Base-by-base conservation (phyloP, 2,113 vertebrate genomes). In the Pelobates fuscus region DNA sequence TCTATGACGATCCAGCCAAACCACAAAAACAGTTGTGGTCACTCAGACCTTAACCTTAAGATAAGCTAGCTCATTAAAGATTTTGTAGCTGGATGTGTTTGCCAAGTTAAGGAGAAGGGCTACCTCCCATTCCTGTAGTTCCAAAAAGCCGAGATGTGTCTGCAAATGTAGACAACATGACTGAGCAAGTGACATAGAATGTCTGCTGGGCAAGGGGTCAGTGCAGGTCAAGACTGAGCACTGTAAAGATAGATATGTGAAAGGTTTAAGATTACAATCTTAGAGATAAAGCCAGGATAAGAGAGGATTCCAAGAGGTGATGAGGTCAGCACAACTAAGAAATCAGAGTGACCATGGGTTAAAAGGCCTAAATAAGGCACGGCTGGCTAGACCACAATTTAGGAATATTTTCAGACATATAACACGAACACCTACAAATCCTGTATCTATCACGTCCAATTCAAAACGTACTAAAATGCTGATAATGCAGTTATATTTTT, bases 221-320 rank as follows among this genome's bases (percentile, higher is more conserved):
- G 20, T 3, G 10, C 62, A 43, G 62, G 62, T 65, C 37, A 44
- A 32, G 37, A 65, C 7, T 37, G 14, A 65, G 62, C 8, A 43
- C 37, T 24, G 32, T 23, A 25, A 41, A 43, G 62, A 43, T 23
- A 43, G 62, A 65, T 43, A 65, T 25, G 60, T 21, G 18, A 63
- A 65, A 32, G n/a, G 20, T 65, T 44, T 43, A 24, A 65, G 32
- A 65, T 24, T 65, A 25, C 7, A 65, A 65, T 65, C 62, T 65
- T 20, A 17, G 30, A 21, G 32, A 43, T 65, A 65, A 65, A 65
- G 29, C 20, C 62, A 41, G 62, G 62, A 65, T 65, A 65, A 65
- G 30, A n/a, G 37, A 23, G 37, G 62, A 65, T 65, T 65, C 32
- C 32, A n/a, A 65, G 32, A 65, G 20, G 24, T 10, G 20, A 20